A percentile compares a stretch with the other conserved stretches of the same genome.
Evolutionary conservation across 2,113 vertebrate species (phyloP).

Genomic region (Syngnathus floridae): DNA sequence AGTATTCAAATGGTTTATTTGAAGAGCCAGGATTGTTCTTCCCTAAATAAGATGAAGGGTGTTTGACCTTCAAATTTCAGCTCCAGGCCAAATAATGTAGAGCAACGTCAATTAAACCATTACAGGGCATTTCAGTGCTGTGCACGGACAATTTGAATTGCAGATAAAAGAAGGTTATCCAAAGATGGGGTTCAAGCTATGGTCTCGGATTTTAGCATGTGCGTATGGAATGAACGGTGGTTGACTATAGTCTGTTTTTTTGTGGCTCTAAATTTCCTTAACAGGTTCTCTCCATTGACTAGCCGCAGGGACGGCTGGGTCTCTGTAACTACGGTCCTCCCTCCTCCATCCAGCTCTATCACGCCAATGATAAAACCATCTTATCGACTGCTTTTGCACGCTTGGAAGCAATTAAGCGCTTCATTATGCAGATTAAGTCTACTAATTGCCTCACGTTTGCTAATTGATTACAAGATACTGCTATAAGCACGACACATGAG

Average conservation of each 20-base stretch:
- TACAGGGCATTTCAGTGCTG: neutral
- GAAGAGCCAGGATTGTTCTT: neutral
- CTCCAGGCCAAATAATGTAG: neutral
- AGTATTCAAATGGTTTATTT: neutral
- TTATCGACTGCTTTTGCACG: slow-evolving; percentile 54
- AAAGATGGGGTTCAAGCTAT: too few species aligned
- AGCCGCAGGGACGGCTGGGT: slow-evolving; percentile 24
- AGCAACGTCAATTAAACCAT: neutral
- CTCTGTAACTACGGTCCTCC: slow-evolving; percentile 25
- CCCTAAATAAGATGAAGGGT: neutral
- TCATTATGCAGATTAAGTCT: slow-evolving; percentile 67
- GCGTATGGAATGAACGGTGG: neutral
- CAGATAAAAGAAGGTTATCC: neutral
- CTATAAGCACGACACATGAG: slow-evolving; percentile 41
- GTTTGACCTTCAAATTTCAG: neutral
- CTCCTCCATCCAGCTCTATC: slow-evolving; percentile 18
- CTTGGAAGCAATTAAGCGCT: slow-evolving; percentile 56
- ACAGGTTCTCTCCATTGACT: slow-evolving; percentile 13
- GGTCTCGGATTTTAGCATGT: too few species aligned
- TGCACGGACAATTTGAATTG: neutral
- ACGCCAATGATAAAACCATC: slow-evolving; percentile 51
- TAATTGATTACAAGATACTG: slow-evolving; percentile 62
- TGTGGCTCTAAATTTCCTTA: neutral
- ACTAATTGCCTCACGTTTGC: slow-evolving; percentile 58
- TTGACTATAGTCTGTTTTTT: neutral